Evolutionary conservation across 2,113 vertebrate genomes (phyloP), one percentile per base, ranked within the genome.

Genomic region (Fregetta grallaria): DNA sequence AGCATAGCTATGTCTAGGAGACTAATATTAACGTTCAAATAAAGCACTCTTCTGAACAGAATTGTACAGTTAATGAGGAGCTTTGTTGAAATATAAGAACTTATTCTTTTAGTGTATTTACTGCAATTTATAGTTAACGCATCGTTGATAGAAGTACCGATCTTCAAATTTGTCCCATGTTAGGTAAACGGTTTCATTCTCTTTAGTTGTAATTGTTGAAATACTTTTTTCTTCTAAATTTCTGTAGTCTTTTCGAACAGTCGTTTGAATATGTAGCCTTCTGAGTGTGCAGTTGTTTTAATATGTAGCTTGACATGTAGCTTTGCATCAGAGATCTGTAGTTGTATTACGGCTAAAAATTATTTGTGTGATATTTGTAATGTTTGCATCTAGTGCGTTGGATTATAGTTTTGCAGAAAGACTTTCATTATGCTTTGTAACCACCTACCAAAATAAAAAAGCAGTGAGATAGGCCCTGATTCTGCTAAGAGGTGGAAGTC

Each of bases 371-470:
- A 25, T 68, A 70, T 53, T 82, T 91, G 58, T 88, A 38, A 71
- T 45, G 22, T 78, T 81, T 93, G 73, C 49, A 65, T 63, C 34
- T 72, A 82, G 76, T 32, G 40, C 0, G 0, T 45, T 82, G 71
- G 71, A 50, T 90, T 90, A 26, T 49, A 93, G 78, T 88, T 95
- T 92, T 88, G 38, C 78, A 66, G 90, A 73, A 93, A 88, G 80
- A 40, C 40, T 94, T 88, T 18, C n/a, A 29, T 68, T 92, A 4
- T 71, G 59, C 75, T 91, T 81, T 80, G 44, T 94, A 94, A 67
- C 50, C 4, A 12, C 56, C 73, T 78, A 59, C 75, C 58, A 80
- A 92, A 93, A 59, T 59, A 90, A 85, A 89, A 94, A 86, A 74
- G 22, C 82, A 80, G 78, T 74, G 85, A 92, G 73, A n/a, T 90